Conservation (phyloP, 1,140 invertebrate genomes). For the Danaus plexippus region DNA sequence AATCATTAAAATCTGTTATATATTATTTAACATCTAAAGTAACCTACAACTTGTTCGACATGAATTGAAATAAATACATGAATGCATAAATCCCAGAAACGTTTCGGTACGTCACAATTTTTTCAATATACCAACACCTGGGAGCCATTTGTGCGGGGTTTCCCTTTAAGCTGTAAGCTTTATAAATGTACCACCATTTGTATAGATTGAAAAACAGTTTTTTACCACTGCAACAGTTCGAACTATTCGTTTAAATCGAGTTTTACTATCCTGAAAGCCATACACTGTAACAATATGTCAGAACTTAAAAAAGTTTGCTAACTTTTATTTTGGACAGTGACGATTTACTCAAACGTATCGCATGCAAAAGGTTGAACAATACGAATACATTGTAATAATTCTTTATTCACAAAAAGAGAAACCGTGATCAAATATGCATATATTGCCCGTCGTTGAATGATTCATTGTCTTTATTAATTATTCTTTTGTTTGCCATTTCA, state of each 20-base stretch:
- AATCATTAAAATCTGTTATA: too few relatives aligned
- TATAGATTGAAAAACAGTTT: constrained; percentile 67
- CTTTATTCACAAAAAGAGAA: too few relatives aligned
- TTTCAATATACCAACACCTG: constrained; percentile 69
- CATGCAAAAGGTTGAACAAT: background rate
- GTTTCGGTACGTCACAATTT: constrained; percentile 26
- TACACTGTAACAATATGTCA: constrained; percentile 17
- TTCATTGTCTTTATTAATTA: too few relatives aligned
- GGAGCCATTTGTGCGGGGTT: constrained; percentile 45
- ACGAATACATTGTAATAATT: too few relatives aligned
- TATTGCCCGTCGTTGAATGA: too few relatives aligned
- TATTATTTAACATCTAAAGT: background rate
- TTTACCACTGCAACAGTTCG: constrained; percentile 43
- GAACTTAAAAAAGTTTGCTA: constrained; percentile 7
- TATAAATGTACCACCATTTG: constrained; percentile 66
- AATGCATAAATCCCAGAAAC: background rate
- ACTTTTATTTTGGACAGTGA: too few relatives aligned
- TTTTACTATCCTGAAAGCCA: constrained; percentile 22
- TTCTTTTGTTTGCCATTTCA: too few relatives aligned
- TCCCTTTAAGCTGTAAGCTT: constrained; percentile 52
- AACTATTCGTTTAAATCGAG: constrained; percentile 23
- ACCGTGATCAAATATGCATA: too few relatives aligned
- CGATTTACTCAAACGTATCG: too few relatives aligned
- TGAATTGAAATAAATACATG: background rate
- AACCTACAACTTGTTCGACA: background rate